Evolutionary conservation across 2,888 invertebrate species (phyloP), one percentile per base, ranked within the genome.

Genomic region (Agonopterix heracliana): DNA sequence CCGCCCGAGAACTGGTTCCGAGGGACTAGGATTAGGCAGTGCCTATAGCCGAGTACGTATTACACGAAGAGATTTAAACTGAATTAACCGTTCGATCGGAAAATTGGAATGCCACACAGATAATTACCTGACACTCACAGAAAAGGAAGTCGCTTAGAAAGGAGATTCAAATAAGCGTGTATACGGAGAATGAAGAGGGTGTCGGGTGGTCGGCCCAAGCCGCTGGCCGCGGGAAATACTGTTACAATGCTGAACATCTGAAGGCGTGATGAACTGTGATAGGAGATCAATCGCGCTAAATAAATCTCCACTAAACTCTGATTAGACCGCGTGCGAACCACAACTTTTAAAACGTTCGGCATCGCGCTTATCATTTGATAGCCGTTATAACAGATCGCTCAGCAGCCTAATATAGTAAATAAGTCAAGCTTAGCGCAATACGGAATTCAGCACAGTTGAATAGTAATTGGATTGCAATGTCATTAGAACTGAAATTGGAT

Each of bases 111-210:
- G 86, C 87, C 87, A 85, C 87, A 86, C 81, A 87, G 87, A 88
- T 88, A 88, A 88, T 88, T 88, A 88, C 85, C 87, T 88, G 88
- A 88, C 88, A 88, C 87, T 87, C 87, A 87, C 88, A 88, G 87
- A 80, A 83, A 83, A 88, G 85, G 86, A 85, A 84, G 78, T 81
- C 82, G 74, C 78, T 79, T 74, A 78, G 82, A 79, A 80, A 79
- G 74, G 71, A 76, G 83, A 86, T 86, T 86, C 85, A 86, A 86
- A 87, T 87, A 85, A 81, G 77, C 84, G 86, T 74, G 26, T 26
- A 26, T 26, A 73, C 68, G 80, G 77, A 80, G 78, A 80, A 78
- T 78, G 76, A 72, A 78, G 67, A 65, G 67, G 69, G 69, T 73
- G 69, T 73, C 77, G 74, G 63, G 67, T 65, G 66, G 63, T 63